Percentiles rank a stretch among this genome's conserved stretches.
These are phyloP conservation scores for Atrichornis clamosus DNA, from an alignment of 2,113 vertebrate genomes.

Conservation along the genomic window DNA sequence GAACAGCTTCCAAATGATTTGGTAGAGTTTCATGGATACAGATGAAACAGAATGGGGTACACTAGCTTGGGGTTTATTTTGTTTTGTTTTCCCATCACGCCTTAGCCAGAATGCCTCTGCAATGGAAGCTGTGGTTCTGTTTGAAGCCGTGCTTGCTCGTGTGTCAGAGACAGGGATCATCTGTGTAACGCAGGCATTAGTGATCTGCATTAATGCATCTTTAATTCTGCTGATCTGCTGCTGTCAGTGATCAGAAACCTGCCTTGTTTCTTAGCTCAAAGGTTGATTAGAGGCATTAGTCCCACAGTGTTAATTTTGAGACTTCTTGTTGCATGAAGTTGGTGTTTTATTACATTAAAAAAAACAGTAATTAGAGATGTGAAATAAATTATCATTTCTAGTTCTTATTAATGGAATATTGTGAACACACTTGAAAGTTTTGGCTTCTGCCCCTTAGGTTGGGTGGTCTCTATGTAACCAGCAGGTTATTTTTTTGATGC, in stretches of 20 bases:
- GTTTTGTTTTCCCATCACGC: not conserved
- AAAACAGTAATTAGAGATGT: not conserved
- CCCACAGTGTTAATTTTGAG: not conserved
- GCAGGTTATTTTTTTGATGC: not conserved
- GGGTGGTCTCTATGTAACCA: not conserved
- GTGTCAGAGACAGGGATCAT: not conserved
- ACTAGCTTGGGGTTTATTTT: not conserved
- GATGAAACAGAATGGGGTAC: not conserved
- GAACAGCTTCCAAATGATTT: not conserved
- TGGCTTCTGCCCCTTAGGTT: not conserved
- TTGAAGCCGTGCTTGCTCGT: not conserved
- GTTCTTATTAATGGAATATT: not conserved
- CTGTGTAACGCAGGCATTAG: no score
- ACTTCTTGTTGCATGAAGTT: not conserved
- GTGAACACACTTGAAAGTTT: not conserved
- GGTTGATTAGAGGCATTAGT: not conserved
- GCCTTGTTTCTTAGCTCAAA: not conserved
- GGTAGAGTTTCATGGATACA: not conserved
- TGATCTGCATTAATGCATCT: not conserved
- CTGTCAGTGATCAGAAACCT: not conserved
- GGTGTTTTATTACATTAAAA: not conserved
- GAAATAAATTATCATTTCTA: not conserved
- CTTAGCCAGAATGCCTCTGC: not conserved
- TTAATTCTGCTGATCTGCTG: not conserved
- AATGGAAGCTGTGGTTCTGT: not conserved